Base-by-base conservation (phyloP, 2,888 invertebrate species). In the Venusia cambrica region DNA sequence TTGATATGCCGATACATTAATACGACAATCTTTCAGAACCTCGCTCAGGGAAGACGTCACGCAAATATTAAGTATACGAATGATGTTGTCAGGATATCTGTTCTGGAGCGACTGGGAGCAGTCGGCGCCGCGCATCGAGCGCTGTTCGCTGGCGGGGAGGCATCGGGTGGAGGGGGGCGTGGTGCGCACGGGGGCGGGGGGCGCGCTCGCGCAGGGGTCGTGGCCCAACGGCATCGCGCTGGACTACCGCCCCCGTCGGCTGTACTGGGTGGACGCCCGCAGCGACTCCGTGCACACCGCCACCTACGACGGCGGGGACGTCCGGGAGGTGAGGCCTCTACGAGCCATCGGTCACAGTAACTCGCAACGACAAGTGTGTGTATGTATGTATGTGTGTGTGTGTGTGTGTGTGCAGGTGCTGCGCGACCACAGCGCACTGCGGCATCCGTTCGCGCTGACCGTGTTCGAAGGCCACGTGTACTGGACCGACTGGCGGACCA, bases 401-500 rank as follows among this genome's bases (percentile, higher is more conserved):
- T n/a, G n/a, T n/a, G 4, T 10, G 13, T 4, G 4, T 19, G 12
- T 9, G 13, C 20, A 38, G 38, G 91, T 95, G 43, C 85, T 96
- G 56, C 89, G 90, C 43, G 92, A 92, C 30, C 93, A 94, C 68
- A 91, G 93, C 37, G 90, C 92, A 55, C 81, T 95, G 32, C 91
- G 94, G 25, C 97, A 97, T 88, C 96, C 97, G 0, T 97, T 97
- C 87, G 94, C 97, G 24, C 92, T 97, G 46, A 90, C 95, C 0
- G 88, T 97, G 38, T 96, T 93, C 83, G 96, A 94, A 67, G 92
- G 93, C 62, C 92, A 93, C 73, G 92, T 97, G 5, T 97, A 95
- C 83, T 97, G 97, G 96, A 97, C 96, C 0, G 97, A 97, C 81
- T 97, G 97, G 97, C 89, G 95, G 47, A 92, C 92, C 34, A 95